Conservation (phyloP, 2,888 invertebrate species). For the Plemyria rubiginata region DNA sequence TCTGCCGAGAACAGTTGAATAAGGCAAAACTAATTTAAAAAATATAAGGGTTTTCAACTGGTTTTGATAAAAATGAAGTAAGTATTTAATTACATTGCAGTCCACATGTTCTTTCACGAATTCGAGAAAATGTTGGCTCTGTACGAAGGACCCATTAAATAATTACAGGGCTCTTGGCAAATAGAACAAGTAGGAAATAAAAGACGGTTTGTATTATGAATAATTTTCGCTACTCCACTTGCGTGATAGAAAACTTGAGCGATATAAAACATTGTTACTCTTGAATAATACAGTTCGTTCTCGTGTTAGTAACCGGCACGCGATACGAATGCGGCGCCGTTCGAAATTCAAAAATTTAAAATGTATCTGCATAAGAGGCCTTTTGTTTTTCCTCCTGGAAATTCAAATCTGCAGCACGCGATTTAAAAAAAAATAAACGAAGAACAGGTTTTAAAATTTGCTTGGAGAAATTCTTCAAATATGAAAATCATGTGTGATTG, state of each 20-base stretch:
- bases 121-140: background rate
- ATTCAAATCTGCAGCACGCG: slow-evolving; percentile 22
- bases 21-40: background rate
- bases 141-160: slow-evolving; percentile 25
- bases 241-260: slow-evolving; percentile 66
- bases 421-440: background rate
- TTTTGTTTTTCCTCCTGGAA: slow-evolving; percentile 22
- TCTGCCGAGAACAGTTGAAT: slow-evolving; percentile 2
- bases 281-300: slow-evolving; percentile 54
- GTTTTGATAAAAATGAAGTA: background rate
- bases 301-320: slow-evolving; percentile 56
- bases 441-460: background rate
- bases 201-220: slow-evolving; percentile 48
- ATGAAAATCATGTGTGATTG: no score
- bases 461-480: no score
- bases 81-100: no score
- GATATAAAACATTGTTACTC: slow-evolving; percentile 55
- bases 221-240: slow-evolving; percentile 59
- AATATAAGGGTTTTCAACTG: background rate
- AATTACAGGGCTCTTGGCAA: slow-evolving; percentile 28
- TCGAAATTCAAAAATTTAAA: slow-evolving; percentile 53
- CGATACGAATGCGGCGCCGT: slow-evolving; percentile 56
- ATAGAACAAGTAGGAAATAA: slow-evolving; percentile 43
- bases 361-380: slow-evolving; percentile 32
- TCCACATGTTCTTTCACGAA: background rate